Percentiles rank a stretch among this genome's conserved stretches.
These are phyloP conservation scores for Agrotis ipsilon DNA, from an alignment of 2,888 invertebrate species.

Conservation along the genomic window DNA sequence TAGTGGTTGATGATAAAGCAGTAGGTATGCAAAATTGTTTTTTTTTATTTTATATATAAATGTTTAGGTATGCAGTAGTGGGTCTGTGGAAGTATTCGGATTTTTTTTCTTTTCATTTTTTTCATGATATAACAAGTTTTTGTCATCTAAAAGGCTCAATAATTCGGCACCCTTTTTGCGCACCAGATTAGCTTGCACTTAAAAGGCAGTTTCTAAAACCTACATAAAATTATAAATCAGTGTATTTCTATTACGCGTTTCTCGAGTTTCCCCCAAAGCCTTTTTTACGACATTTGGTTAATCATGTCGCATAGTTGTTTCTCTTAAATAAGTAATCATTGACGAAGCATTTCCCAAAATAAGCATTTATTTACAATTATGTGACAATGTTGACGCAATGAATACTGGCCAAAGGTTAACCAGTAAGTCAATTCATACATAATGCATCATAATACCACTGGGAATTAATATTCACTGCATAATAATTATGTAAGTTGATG, in stretches of 20 bases:
- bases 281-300: too few relatives aligned
- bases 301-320: neutral
- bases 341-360: neutral
- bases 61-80: too few relatives aligned
- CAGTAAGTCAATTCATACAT: neutral
- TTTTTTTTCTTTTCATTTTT: too few relatives aligned
- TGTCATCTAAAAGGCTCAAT: too few relatives aligned
- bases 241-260: neutral
- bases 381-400: constrained; percentile 2
- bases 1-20: constrained; percentile 14
- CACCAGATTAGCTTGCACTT: too few relatives aligned
- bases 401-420: constrained; percentile 22
- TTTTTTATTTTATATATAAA: neutral
- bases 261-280: too few relatives aligned
- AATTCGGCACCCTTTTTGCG: too few relatives aligned
- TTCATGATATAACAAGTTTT: too few relatives aligned
- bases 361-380: neutral
- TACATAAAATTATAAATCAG: neutral
- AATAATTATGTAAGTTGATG: neutral
- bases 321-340: neutral
- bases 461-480: constrained; percentile 1
- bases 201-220: too few relatives aligned
- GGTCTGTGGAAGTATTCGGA: too few relatives aligned
- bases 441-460: neutral
- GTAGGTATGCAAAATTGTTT: neutral